A percentile compares a stretch with the other conserved stretches of the same genome.
phyloP scores from a whole-genome alignment of 2,888 invertebrate genomes.

The Plebejus anna region DNA sequence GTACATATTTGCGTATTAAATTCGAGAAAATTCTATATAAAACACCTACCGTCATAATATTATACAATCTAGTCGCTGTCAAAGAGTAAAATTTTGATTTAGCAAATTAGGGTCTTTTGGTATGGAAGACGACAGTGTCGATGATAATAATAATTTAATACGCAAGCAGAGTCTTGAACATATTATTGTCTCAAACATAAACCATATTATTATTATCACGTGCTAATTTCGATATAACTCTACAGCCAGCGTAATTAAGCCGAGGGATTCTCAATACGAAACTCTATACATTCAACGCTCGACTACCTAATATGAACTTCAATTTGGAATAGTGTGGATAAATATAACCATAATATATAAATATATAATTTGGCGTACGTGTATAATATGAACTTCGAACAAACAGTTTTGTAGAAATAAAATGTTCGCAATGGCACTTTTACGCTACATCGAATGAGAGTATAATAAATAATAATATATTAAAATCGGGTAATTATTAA shows the following conservation, averaged over 20 bases:
- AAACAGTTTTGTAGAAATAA: conserved; percentile 52
- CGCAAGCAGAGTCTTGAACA: not conserved
- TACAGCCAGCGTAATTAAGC: conserved; percentile 29
- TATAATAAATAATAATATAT: conserved; percentile 2
- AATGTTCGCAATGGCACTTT: conserved; percentile 59
- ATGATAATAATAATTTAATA: conserved; percentile 11
- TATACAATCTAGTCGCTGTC: conserved; percentile 3
- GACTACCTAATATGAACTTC: conserved; percentile 56
- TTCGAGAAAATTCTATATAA: conserved; percentile 21
- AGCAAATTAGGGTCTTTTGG: conserved; percentile 26
- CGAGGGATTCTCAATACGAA: conserved; percentile 29
- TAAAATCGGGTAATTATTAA: conserved; percentile 19
- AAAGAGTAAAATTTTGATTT: conserved; percentile 29
- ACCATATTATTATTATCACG: conserved; percentile 58
- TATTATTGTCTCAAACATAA: conserved; percentile 27
- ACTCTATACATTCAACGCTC: conserved; percentile 34
- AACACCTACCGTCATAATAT: conserved; percentile 5
- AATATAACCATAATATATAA: conserved; percentile 49
- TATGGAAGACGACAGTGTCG: conserved; percentile 17
- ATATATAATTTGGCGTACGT: conserved; percentile 73
- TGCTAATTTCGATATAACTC: conserved; percentile 44
- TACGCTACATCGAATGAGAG: conserved; percentile 31
- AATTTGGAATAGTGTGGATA: conserved; percentile 73
- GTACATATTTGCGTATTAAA: conserved; percentile 58
- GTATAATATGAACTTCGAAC: conserved; percentile 54